These are phyloP conservation scores for Euspilapteryx auroguttella DNA, from an alignment of 2,888 invertebrate genomes.

Conservation along the genomic window DNA sequence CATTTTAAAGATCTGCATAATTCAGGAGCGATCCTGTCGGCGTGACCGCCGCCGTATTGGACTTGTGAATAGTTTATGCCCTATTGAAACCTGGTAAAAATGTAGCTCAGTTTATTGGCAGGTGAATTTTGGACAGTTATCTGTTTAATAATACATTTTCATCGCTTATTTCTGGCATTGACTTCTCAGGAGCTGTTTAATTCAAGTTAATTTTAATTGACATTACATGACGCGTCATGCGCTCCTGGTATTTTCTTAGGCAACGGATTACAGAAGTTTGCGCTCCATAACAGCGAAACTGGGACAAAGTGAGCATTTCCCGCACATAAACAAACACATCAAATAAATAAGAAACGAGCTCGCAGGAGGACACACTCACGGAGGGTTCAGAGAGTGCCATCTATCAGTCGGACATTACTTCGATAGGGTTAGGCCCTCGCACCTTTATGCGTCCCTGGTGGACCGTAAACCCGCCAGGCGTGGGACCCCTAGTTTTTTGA, in stretches of 20 bases:
- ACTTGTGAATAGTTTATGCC: conserved; percentile 44
- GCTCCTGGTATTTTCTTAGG: no score
- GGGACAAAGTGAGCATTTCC: conserved; percentile 2
- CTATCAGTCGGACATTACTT: conserved; percentile 53
- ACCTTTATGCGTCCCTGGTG: conserved; percentile 58
- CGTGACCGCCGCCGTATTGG: conserved; percentile 23
- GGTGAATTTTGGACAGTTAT: conserved; percentile 20
- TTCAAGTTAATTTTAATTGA: no score
- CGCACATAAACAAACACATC: conserved; percentile 49
- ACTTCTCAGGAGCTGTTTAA: no score
- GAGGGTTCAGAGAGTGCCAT: conserved; percentile 50
- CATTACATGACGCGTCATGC: no score
- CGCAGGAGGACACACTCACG: conserved; percentile 35
- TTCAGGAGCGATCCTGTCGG: conserved; percentile 39
- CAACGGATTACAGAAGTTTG: no score
- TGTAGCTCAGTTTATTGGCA: conserved; percentile 30
- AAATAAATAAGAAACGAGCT: conserved; percentile 50
- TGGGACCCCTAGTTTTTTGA: conserved; percentile 52
- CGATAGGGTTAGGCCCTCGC: conserved; percentile 58
- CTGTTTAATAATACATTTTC: background rate
- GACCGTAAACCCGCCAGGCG: conserved; percentile 44
- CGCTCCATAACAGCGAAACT: no score
- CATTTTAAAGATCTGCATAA: conserved; percentile 52
- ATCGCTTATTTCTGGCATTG: no score
- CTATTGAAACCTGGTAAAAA: conserved; percentile 25